Conservation (phyloP, 2,888 invertebrate genomes). For the Polymixis flavicincta region DNA sequence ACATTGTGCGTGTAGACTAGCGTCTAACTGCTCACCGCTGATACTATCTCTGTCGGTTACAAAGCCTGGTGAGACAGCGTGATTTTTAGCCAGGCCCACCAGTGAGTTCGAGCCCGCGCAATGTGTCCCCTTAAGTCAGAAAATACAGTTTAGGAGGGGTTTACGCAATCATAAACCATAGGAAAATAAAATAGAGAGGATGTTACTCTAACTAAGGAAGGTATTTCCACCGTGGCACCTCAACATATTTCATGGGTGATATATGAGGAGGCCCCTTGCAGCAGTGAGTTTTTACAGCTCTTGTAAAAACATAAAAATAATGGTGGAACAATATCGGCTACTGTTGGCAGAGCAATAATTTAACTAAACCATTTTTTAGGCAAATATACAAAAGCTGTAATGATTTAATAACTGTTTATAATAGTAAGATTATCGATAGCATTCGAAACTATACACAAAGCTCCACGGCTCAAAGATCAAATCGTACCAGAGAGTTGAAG, state of each 20-base stretch:
- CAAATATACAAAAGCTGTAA: not conserved
- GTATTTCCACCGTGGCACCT: slow-evolving; percentile 35
- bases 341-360: not conserved
- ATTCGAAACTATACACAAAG: not conserved
- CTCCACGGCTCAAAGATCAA: slow-evolving; percentile 1
- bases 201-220: slow-evolving; percentile 14
- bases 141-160: not conserved
- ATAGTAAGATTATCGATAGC: not conserved
- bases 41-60: too few species aligned
- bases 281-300: slow-evolving; percentile 32
- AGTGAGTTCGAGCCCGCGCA: too few species aligned
- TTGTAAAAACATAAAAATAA: slow-evolving; percentile 32
- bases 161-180: not conserved
- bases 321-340: slow-evolving; percentile 2
- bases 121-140: too few species aligned
- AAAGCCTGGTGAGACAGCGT: too few species aligned
- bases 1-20: too few species aligned
- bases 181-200: slow-evolving; percentile 1
- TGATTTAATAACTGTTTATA: not conserved
- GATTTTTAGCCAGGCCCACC: too few species aligned
- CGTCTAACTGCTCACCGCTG: too few species aligned
- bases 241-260: slow-evolving; percentile 46
- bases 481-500: not conserved
- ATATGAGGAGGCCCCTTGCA: slow-evolving; percentile 29
- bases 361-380: not conserved